phyloP scores from a whole-genome alignment of 1,140 invertebrate genomes.

The Penaeus vannamei region DNA sequence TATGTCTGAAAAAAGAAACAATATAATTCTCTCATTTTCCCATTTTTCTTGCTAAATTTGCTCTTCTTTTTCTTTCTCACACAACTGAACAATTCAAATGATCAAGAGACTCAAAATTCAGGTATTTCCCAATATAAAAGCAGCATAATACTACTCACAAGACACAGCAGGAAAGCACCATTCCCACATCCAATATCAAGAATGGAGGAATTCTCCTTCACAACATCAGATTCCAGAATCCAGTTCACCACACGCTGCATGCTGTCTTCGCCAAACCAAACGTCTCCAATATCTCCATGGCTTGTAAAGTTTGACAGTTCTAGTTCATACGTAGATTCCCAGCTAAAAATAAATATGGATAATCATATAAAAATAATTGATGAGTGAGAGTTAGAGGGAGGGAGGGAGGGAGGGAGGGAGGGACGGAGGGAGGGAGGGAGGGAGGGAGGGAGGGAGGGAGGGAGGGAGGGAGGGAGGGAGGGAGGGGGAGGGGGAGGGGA shows the following conservation, averaged over 20 bases:
- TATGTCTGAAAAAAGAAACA: constrained; percentile 69
- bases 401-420: background rate
- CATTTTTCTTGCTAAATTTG: no score
- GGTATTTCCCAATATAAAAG: no score
- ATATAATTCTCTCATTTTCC: background rate
- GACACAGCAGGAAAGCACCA: constrained; percentile 85
- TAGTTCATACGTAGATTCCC: constrained; percentile 85
- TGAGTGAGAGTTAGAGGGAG: constrained; percentile 1
- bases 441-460: no score
- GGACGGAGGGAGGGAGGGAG: no score
- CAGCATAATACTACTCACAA: constrained; percentile 73
- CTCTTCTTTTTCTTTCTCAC: no score
- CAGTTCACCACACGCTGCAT: constrained; percentile 82
- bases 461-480: no score
- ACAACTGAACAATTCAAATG: no score
- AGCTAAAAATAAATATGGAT: constrained; percentile 75
- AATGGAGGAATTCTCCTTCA: constrained; percentile 69
- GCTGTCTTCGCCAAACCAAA: constrained; percentile 93
- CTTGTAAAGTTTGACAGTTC: constrained; percentile 88
- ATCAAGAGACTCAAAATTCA: no score
- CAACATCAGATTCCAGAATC: constrained; percentile 68
- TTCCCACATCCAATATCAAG: constrained; percentile 90
- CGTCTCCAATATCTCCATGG: constrained; percentile 90
- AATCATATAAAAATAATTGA: constrained; percentile 22
- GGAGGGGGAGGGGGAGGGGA: no score